phyloP scores from a whole-genome alignment of 2,888 invertebrate genomes.

The Synanthedon tipuliformis region DNA sequence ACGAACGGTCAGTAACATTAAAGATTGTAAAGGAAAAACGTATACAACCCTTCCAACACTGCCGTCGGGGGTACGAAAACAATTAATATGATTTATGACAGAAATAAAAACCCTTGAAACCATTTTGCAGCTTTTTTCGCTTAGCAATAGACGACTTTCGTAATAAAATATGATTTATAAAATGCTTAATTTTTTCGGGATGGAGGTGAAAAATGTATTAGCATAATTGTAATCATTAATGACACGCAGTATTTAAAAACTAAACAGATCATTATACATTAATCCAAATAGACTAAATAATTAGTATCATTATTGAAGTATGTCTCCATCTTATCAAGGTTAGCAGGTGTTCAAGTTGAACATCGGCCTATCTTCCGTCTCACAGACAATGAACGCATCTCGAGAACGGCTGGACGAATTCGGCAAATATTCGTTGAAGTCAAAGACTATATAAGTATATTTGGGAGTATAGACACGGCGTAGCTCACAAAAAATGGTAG shows the following conservation, averaged over 20 bases:
- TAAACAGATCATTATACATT: too few relatives aligned
- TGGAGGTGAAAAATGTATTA: slow-evolving; percentile 15
- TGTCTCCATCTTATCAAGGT: too few relatives aligned
- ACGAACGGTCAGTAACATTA: slow-evolving; percentile 20
- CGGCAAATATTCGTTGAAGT: too few relatives aligned
- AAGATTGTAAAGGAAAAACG: slow-evolving; percentile 14
- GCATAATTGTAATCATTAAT: not conserved
- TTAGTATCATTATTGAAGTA: too few relatives aligned
- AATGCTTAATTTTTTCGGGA: slow-evolving; percentile 28
- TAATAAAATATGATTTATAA: slow-evolving; percentile 50
- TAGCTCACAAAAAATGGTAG: too few relatives aligned
- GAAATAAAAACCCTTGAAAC: slow-evolving; percentile 58
- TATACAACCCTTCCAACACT: slow-evolving; percentile 31
- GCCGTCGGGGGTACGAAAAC: slow-evolving; percentile 33
- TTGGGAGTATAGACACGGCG: too few relatives aligned
- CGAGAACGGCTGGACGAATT: too few relatives aligned
- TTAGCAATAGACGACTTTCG: slow-evolving; percentile 44
- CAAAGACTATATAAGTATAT: too few relatives aligned
- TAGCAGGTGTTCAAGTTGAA: too few relatives aligned
- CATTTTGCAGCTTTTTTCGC: slow-evolving; percentile 52
- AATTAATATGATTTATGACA: slow-evolving; percentile 61
- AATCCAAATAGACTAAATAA: too few relatives aligned
- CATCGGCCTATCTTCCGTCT: too few relatives aligned
- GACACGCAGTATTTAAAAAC: not conserved
- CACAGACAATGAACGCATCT: too few relatives aligned